Evolutionary conservation across 2,888 invertebrate genomes (phyloP).

Genomic region (Aphodius sticticus): DNA sequence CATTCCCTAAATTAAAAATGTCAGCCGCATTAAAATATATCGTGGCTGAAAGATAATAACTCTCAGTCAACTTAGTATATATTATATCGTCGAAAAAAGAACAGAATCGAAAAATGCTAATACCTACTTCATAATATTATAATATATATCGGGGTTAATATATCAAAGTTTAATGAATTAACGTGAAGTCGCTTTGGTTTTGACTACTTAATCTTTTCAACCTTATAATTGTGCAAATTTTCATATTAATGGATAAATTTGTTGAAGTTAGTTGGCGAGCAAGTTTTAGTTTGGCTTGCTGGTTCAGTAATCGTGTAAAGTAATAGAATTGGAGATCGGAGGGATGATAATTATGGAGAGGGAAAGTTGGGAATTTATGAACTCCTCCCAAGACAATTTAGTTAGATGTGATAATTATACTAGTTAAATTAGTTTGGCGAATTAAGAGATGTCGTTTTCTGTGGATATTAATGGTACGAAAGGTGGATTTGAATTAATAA

Average conservation of each 20-base stretch:
- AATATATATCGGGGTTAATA: not conserved
- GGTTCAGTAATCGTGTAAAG: conserved; percentile 17
- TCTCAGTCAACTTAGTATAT: not conserved
- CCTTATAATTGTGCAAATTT: not conserved
- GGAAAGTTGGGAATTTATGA: conserved; percentile 23
- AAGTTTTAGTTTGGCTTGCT: not conserved
- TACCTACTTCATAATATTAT: not conserved
- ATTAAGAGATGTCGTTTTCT: not conserved
- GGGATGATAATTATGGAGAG: conserved; percentile 17
- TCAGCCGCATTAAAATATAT: not conserved
- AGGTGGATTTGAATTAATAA: not conserved
- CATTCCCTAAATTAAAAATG: conserved; percentile 4
- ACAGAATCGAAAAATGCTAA: not conserved
- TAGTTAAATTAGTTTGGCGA: not conserved
- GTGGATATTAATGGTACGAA: not conserved
- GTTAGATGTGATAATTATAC: not conserved
- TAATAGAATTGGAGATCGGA: conserved; percentile 16
- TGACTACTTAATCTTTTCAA: not conserved
- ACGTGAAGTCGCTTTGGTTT: not conserved
- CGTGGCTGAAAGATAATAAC: not conserved
- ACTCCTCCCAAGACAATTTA: conserved; percentile 8
- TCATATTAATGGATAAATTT: not conserved
- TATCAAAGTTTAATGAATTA: not conserved
- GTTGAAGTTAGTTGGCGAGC: not conserved
- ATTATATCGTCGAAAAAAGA: not conserved